Evolutionary conservation across 2,113 vertebrate species (phyloP).

Genomic region (Naja naja): DNA sequence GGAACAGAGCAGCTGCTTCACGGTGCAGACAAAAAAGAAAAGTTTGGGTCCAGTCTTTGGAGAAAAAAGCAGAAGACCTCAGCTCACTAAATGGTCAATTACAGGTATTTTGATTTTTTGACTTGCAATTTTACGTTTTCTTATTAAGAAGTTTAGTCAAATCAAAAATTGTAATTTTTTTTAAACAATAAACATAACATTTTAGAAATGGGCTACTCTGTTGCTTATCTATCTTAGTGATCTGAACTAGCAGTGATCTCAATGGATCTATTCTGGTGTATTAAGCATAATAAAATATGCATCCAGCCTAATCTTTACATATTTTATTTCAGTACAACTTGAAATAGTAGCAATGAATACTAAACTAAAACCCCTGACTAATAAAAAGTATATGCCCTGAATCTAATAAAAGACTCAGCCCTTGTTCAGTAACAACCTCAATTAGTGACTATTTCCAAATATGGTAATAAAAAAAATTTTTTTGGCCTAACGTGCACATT

Average conservation of each 20-base stretch:
- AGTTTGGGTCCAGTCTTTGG: slow-evolving; percentile 96
- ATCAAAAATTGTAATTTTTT: background rate
- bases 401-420: background rate
- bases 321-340: background rate
- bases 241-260: background rate
- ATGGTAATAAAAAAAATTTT: background rate
- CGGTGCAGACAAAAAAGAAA: slow-evolving; percentile 96
- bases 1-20: slow-evolving; percentile 93
- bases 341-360: background rate
- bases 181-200: background rate
- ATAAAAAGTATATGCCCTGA: background rate
- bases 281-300: background rate
- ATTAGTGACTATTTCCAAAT: background rate
- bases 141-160: slow-evolving; percentile 1
- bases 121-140: slow-evolving; percentile 30
- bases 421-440: background rate
- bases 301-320: background rate
- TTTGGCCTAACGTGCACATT: background rate
- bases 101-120: slow-evolving; percentile 76
- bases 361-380: background rate
- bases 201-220: background rate
- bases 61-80: slow-evolving; percentile 94
- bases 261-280: background rate
- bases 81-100: slow-evolving; percentile 89
- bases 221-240: background rate